Conservation (phyloP, 2,113 vertebrate genomes). For the Dolichotis patagonum region DNA sequence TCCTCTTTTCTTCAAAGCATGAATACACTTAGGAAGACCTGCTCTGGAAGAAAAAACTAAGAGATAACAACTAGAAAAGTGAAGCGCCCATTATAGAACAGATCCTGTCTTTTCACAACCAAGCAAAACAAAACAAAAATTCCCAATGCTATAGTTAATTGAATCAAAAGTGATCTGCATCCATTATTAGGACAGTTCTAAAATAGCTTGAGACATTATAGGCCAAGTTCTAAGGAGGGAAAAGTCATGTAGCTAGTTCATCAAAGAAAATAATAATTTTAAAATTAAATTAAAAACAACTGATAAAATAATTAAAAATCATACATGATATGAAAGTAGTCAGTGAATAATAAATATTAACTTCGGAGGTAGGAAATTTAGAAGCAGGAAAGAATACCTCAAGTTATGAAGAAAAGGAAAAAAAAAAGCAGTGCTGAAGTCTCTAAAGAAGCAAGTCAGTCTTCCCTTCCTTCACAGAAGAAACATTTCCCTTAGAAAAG, state of each 20-base stretch:
- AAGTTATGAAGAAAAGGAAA: background rate
- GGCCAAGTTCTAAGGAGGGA: background rate
- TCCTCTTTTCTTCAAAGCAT: background rate
- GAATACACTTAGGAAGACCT: background rate
- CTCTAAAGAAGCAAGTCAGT: background rate
- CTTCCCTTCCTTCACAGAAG: slow-evolving; percentile 29
- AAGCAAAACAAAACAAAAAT: slow-evolving; percentile 51
- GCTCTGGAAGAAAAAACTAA: background rate
- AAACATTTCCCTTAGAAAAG: slow-evolving; percentile 42
- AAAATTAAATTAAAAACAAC: background rate
- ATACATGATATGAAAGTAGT: background rate
- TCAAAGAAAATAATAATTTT: slow-evolving; percentile 49
- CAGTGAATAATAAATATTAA: slow-evolving; percentile 7
- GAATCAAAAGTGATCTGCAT: slow-evolving; percentile 4
- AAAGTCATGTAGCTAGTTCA: background rate
- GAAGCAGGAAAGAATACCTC: slow-evolving; percentile 13
- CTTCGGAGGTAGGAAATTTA: slow-evolving; percentile 41
- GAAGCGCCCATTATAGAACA: background rate
- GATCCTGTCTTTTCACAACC: background rate
- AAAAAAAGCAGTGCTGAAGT: background rate
- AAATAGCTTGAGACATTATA: background rate
- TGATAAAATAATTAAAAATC: slow-evolving; percentile 35
- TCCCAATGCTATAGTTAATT: background rate
- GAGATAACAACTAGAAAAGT: background rate
- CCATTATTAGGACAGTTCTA: slow-evolving; percentile 42